Evolutionary conservation across 2,888 invertebrate species (phyloP).

Genomic region (Pachydiplax longipennis): DNA sequence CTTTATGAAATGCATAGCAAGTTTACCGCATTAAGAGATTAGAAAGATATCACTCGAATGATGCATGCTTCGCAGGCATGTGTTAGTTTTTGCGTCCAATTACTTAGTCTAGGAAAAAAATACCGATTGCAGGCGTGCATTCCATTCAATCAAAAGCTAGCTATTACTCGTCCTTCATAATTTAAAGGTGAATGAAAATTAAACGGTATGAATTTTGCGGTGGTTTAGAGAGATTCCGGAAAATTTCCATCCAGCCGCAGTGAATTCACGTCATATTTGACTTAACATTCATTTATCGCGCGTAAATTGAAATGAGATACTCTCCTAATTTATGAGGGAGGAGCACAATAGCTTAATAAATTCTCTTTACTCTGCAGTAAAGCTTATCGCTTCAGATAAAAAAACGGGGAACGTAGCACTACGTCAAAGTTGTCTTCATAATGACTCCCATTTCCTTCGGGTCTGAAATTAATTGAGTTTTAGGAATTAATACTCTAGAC

Average conservation of each 20-base stretch:
- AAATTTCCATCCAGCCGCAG: neutral
- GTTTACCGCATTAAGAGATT: no score
- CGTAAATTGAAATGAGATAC: neutral
- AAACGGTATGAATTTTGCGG: neutral
- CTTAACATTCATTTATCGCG: neutral
- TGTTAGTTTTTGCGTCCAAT: no score
- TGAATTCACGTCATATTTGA: neutral
- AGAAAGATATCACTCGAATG: no score
- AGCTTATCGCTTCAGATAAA: neutral
- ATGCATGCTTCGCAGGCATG: no score
- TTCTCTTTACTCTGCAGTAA: neutral
- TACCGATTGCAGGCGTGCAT: no score
- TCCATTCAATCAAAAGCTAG: no score
- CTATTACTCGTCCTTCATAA: neutral
- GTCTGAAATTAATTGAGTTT: neutral
- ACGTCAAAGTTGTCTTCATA: neutral
- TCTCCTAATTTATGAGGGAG: neutral
- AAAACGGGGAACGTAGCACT: neutral
- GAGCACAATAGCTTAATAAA: neutral
- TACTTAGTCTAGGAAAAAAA: no score
- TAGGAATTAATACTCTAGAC: neutral
- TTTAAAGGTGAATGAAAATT: neutral
- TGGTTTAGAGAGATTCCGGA: neutral
- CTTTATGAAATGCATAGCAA: no score
- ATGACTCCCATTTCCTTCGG: neutral